Base-by-base conservation (phyloP, 2,113 vertebrate species). In the Hepsetus odoe region DNA sequence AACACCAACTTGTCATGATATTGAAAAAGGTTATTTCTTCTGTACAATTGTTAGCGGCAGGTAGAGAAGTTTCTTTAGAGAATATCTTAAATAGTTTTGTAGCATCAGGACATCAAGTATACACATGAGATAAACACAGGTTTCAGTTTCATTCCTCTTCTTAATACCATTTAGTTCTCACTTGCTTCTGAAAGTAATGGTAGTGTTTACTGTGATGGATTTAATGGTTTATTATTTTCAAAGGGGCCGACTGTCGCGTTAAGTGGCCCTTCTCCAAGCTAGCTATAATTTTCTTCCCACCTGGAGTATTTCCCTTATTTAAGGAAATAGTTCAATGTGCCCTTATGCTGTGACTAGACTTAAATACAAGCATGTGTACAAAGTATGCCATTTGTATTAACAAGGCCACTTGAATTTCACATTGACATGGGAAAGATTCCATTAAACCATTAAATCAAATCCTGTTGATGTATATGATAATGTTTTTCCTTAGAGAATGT, bases 121-220 rank as follows among this genome's bases (percentile, higher is more conserved):
- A 61, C 55, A 73, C 71, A 44, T 46, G 26, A 59, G 38, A 4
- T 61, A 74, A 74, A 74, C 28, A 62, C 40, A 74, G 72, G 58
- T 64, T 62, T 40, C 53, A 30, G 24, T 59, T 73, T 35, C 22
- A 42, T 26, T 20, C 35, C 26, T 28, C 30, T 73, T 35, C 14
- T 59, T 59, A 73, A 73, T 59, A 59, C 71, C 35, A 22, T 55
- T 55, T 59, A 73, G 24, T 16, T 58, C 49, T 72, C 22, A 24
- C 3, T 6, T 55, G 33, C 33, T 42, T 42, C 55, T 44, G 20
- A 64, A 22, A 33, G 58, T 62, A 62, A 22, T 46, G 28, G 40
- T 46, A 73, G 51, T 9, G n/a, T 55, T 61, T 38, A 12, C 42
- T 73, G 24, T 73, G 38, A 59, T 59, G 22, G 55, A 73, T 59